These are phyloP conservation scores for Gadopsis marmoratus DNA, from an alignment of 2,797 vertebrate genomes.

Conservation along the genomic window DNA sequence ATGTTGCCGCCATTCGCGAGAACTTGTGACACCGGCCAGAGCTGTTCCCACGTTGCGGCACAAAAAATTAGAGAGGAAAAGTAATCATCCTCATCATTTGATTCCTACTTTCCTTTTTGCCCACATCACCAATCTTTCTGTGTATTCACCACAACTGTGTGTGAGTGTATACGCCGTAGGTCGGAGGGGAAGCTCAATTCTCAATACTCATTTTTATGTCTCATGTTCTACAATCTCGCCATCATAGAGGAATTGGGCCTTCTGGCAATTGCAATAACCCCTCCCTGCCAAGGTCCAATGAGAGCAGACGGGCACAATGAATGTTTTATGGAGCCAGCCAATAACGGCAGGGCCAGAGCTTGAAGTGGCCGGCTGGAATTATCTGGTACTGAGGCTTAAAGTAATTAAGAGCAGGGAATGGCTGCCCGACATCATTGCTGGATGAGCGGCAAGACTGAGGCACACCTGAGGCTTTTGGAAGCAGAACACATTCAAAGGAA, in stretches of 20 bases:
- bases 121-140: constrained; percentile 5
- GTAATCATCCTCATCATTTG: constrained; percentile 11
- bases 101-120: constrained; percentile 8
- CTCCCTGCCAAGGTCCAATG: constrained; percentile 38
- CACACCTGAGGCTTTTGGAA: constrained; percentile 79
- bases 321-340: constrained; percentile 65
- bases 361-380: constrained; percentile 60
- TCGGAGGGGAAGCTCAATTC: constrained; percentile 13
- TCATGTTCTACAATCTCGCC: constrained; percentile 38
- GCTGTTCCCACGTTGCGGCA: constrained; percentile 19
- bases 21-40: constrained; percentile 32
- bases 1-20: constrained; percentile 43
- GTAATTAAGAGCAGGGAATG: constrained; percentile 70
- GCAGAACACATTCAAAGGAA: constrained; percentile 37
- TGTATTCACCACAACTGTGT: neutral
- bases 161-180: constrained; percentile 8
- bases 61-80: constrained; percentile 14
- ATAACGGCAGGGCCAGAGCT: constrained; percentile 46
- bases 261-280: constrained; percentile 46
- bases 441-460: constrained; percentile 65
- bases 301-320: constrained; percentile 46
- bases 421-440: constrained; percentile 66
- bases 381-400: constrained; percentile 57
- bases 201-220: neutral
- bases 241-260: constrained; percentile 47